Percentiles rank a stretch among this genome's conserved stretches.
These are phyloP conservation scores for Myanophis thanlyinensis DNA, from an alignment of 2,113 vertebrate genomes.

Conservation along the genomic window DNA sequence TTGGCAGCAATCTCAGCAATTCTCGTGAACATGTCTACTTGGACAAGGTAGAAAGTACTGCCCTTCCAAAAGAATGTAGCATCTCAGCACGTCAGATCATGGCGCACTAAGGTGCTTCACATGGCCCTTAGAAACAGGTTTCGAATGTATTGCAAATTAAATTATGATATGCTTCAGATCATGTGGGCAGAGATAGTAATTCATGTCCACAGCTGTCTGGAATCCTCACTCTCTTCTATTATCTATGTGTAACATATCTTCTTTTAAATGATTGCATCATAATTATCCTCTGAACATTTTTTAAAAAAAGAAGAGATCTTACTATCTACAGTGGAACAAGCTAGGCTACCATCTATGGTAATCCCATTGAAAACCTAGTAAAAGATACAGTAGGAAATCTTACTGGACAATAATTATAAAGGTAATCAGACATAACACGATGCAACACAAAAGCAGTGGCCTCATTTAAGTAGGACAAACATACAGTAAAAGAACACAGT, in stretches of 20 bases:
- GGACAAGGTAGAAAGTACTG: background rate
- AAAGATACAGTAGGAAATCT: conserved; percentile 26
- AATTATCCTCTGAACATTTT: background rate
- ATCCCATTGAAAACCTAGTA: conserved; percentile 5
- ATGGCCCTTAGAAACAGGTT: background rate
- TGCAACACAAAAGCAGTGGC: conserved; percentile 76
- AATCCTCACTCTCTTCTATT: background rate
- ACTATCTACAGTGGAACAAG: conserved; percentile 2
- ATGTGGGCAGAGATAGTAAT: background rate
- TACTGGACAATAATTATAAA: conserved; percentile 50
- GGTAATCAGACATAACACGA: conserved; percentile 66
- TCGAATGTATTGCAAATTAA: background rate
- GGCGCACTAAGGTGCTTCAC: background rate
- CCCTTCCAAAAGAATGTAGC: background rate
- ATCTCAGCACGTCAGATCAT: background rate
- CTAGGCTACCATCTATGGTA: background rate
- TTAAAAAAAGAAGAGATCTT: background rate
- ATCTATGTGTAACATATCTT: accelerated
- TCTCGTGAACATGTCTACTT: background rate
- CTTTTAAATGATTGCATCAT: background rate
- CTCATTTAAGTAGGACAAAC: conserved; percentile 68
- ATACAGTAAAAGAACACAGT: conserved; percentile 72
- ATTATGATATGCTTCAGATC: accelerated
- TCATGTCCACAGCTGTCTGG: background rate
- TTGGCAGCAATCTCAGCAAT: background rate